phyloP scores from a whole-genome alignment of 2,888 invertebrate species.

The Lasioglossum malachurum region DNA sequence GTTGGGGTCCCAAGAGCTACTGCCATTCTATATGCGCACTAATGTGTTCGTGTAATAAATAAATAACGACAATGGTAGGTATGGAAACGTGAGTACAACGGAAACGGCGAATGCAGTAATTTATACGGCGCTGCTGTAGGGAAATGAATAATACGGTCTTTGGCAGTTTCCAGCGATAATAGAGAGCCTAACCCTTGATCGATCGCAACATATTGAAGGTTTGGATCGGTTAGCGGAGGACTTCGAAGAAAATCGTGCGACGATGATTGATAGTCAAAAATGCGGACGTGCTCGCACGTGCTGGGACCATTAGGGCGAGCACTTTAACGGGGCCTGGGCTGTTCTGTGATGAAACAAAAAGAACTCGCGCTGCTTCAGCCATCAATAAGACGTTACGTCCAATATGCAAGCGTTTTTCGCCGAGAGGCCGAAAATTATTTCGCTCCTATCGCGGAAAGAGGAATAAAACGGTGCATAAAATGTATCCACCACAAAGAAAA shows the following conservation, averaged over 20 bases:
- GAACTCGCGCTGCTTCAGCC: constrained; percentile 33
- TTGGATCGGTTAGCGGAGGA: constrained; percentile 18
- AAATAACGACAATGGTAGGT: background rate
- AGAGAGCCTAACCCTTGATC: constrained; percentile 31
- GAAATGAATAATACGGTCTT: background rate
- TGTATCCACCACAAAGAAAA: background rate
- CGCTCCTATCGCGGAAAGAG: constrained; percentile 5
- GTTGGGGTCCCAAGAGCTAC: background rate
- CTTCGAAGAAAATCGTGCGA: constrained; percentile 37
- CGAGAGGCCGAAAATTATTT: constrained; percentile 57
- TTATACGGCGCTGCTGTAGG: background rate
- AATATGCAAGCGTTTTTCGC: constrained; percentile 56
- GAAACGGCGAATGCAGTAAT: background rate
- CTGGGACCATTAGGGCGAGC: constrained; percentile 56
- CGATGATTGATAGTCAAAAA: constrained; percentile 71
- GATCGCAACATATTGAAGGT: constrained; percentile 40
- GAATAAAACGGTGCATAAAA: background rate
- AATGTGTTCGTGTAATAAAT: background rate
- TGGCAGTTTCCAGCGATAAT: background rate
- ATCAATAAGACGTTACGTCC: constrained; percentile 69
- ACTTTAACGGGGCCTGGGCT: constrained; percentile 41
- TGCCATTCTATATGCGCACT: background rate
- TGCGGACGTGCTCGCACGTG: constrained; percentile 50
- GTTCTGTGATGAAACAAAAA: constrained; percentile 56
- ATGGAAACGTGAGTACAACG: background rate